Conservation (phyloP, 1,140 invertebrate genomes). For the Leucophenga varia region DNA sequence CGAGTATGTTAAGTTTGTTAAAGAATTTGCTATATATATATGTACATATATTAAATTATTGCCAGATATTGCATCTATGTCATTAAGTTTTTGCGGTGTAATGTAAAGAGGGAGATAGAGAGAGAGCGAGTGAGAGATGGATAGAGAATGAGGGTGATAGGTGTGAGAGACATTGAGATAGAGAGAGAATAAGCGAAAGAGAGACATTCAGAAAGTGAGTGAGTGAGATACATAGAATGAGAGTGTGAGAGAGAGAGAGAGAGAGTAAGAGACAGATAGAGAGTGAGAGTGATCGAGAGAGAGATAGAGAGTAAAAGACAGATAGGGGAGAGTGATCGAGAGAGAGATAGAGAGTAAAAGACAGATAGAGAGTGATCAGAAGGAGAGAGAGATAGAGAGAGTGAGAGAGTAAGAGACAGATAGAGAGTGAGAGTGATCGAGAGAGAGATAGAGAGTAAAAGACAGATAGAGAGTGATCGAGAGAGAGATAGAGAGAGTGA, state of each 20-base stretch:
- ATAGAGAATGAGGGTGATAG: too few species aligned
- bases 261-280: background rate
- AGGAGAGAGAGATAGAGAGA: background rate
- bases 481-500: background rate
- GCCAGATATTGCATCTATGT: too few species aligned
- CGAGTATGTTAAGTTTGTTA: too few species aligned
- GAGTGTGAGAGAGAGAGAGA: constrained; percentile 16
- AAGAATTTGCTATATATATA: too few species aligned
- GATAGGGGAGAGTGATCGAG: background rate
- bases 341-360: background rate
- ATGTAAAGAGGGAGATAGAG: too few species aligned
- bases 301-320: background rate
- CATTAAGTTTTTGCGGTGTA: too few species aligned
- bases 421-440: background rate
- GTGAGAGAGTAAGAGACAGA: background rate
- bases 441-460: background rate
- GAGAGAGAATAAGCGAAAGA: background rate
- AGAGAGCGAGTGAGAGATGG: too few species aligned
- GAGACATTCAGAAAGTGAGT: constrained; percentile 19
- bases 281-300: background rate
- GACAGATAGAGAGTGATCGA: background rate
- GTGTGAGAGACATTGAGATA: too few species aligned
- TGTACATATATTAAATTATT: too few species aligned
- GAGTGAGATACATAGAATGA: constrained; percentile 27
- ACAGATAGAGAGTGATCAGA: background rate